Conservation (phyloP, 2,113 vertebrate genomes). For the Leiothrix lutea region DNA sequence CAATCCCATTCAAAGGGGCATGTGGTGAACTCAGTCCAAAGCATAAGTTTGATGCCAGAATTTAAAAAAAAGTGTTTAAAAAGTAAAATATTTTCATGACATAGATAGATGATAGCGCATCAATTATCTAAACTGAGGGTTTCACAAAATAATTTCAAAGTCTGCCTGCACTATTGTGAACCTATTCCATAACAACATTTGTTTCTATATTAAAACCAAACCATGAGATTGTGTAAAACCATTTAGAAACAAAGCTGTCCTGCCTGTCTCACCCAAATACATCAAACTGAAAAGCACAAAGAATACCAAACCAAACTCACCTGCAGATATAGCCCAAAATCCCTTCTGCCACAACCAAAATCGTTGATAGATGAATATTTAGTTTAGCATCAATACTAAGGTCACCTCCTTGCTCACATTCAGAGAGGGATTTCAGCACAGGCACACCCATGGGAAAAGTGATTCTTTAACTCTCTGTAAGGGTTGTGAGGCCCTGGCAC, state of each 20-base stretch:
- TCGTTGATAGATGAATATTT: not conserved
- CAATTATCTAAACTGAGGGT: not conserved
- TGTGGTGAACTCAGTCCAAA: not conserved
- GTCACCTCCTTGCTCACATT: fast-evolving
- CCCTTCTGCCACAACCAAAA: not conserved
- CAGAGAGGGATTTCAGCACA: not conserved
- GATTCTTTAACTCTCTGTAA: not conserved
- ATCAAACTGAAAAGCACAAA: not conserved
- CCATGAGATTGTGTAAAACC: not conserved
- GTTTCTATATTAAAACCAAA: not conserved
- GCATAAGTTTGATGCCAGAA: not conserved
- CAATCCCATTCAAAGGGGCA: not conserved
- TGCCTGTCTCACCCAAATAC: not conserved
- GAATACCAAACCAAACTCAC: not conserved
- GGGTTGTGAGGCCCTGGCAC: not conserved
- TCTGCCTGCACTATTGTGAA: not conserved
- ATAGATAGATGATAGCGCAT: not conserved
- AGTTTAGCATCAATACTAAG: not conserved
- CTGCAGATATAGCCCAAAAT: not conserved
- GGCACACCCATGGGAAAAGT: not conserved
- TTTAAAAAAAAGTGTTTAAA: not conserved
- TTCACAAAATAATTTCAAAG: not conserved
- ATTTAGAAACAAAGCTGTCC: not conserved
- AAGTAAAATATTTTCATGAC: not conserved
- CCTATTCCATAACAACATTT: not conserved